Evolutionary conservation across 2,888 invertebrate species (phyloP).

Genomic region (Leistus spinibarbis): DNA sequence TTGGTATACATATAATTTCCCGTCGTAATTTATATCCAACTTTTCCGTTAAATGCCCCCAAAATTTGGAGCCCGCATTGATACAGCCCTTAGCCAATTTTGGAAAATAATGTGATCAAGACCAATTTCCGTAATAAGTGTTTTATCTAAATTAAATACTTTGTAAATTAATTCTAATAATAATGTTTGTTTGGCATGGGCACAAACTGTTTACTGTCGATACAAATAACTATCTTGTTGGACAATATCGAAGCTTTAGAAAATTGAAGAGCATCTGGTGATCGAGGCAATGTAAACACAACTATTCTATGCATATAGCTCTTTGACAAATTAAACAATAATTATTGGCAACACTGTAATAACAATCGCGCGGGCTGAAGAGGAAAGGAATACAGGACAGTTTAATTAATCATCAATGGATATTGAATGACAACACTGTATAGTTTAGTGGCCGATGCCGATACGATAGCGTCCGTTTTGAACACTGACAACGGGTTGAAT

Average conservation of each 20-base stretch:
- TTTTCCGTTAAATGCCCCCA: too few species aligned
- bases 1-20: too few species aligned
- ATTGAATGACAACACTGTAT: background rate
- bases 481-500: too few species aligned
- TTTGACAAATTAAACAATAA: constrained; percentile 2
- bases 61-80: too few species aligned
- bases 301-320: background rate
- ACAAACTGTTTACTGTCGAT: background rate
- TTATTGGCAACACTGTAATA: background rate
- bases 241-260: background rate
- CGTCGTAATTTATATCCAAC: too few species aligned
- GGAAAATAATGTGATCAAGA: too few species aligned
- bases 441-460: background rate
- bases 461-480: background rate
- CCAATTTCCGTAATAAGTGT: too few species aligned
- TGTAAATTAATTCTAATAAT: too few species aligned
- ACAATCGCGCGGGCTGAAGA: background rate
- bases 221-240: background rate
- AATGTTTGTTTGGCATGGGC: too few species aligned
- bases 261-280: background rate
- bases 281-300: background rate
- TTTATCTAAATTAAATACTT: too few species aligned
- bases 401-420: constrained; percentile 1
- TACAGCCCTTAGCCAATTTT: too few species aligned
- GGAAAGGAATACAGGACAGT: background rate